Percentiles rank a stretch among this genome's conserved stretches.
Evolutionary conservation across 37 sponge, comb jelly and placozoan genomes (phyloP).

Genomic region (Ephydatia muelleri): DNA sequence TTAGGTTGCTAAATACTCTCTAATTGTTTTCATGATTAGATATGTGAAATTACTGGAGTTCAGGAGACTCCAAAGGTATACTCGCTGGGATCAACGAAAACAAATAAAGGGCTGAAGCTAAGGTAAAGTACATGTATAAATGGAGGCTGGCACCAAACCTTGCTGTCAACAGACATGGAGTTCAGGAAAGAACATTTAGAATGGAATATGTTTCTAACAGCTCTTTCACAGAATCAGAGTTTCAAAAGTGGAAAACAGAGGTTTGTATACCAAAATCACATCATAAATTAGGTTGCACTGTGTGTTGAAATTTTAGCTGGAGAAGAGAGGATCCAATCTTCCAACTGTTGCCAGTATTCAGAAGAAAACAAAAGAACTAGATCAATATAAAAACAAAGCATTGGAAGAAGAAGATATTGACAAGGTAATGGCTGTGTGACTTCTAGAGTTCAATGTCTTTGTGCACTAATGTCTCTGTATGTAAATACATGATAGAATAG

Average conservation of each 20-base stretch:
- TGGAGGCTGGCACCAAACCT: neutral
- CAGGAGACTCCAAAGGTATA: constrained; percentile 90
- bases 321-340: constrained; percentile 51
- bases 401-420: constrained; percentile 93
- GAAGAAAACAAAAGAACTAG: constrained; percentile 74
- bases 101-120: constrained; percentile 87
- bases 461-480: neutral
- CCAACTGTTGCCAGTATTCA: constrained; percentile 71
- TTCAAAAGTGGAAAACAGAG: constrained; percentile 86
- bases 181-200: constrained; percentile 87
- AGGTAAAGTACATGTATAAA: no score
- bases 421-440: constrained; percentile 23
- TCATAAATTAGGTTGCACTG: neutral
- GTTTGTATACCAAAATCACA: constrained; percentile 33
- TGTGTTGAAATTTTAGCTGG: constrained; percentile 43
- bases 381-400: constrained; percentile 62
- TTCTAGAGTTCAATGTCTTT: neutral
- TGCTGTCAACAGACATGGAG: constrained; percentile 64
- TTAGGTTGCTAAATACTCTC: neutral
- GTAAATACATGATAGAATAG: neutral
- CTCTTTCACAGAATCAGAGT: constrained; percentile 88
- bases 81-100: constrained; percentile 77
- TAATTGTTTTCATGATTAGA: constrained; percentile 26
- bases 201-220: constrained; percentile 98
- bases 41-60: constrained; percentile 88